Base-by-base conservation (phyloP, 2,888 invertebrate species). In the Perithous albicinctus region DNA sequence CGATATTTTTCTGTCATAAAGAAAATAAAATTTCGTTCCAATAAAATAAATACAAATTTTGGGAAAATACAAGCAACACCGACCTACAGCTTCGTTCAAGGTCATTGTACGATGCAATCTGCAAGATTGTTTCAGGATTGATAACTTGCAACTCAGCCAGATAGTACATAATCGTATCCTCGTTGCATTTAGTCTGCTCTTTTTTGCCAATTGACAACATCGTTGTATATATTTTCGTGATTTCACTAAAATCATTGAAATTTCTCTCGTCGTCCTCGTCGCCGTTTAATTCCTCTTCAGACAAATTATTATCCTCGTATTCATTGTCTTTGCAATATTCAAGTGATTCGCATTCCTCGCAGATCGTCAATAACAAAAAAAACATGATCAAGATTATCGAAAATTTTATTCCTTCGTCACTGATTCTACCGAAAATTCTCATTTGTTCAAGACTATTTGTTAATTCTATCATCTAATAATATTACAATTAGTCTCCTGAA, bases 101-200 rank as follows among this genome's bases (percentile, higher is more conserved):
- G 46, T 93, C 91, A 5, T 93, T 90, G 41, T 91, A 87, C 0
- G 94, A 92, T 26, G 94, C 87, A 38, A 94, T 86, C 78, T 93
- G 89, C 0, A 94, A 88, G 76, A 95, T 93, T 46, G 93, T 93
- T 87, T 95, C 94, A 0, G 94, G 94, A 89, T 93, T 94, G 15
- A 93, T 93, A 4, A 93, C 92, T 87, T 94, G 93, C 61, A 94
- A 89, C 74, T 93, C 92, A 0, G 94, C 94, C 81, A 94, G 89
- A 85, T 93, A 93, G 73, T 91, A 84, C 86, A 94, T 90, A 48
- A 94, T 83, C 76, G 91, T 90, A 84, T 94, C 93, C 83, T 93
- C 93, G 82, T 92, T 91, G 85, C 93, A 93, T 80, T 61, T 84
- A 32, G 32, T 6, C 18, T 32, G n/a, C 3, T 56, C 32, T 61